phyloP scores from a whole-genome alignment of 2,797 vertebrate genomes.

The Onychomys leucogaster region DNA sequence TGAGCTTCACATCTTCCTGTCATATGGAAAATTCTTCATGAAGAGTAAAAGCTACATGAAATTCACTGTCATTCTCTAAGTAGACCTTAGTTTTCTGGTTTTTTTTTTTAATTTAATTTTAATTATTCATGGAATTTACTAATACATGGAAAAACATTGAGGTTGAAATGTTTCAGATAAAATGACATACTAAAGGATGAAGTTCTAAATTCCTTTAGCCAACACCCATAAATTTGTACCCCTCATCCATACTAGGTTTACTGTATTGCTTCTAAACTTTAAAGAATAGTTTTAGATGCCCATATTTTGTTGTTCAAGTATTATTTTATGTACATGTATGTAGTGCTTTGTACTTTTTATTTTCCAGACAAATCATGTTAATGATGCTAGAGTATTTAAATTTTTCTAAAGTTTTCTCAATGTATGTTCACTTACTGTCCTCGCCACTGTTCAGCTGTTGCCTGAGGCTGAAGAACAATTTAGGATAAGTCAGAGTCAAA shows the following conservation, averaged over 20 bases:
- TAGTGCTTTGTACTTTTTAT: neutral
- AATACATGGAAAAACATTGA: neutral
- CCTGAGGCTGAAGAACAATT: neutral
- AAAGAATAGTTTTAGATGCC: conserved; percentile 27
- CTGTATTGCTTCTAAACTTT: neutral
- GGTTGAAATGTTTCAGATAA: conserved; percentile 18
- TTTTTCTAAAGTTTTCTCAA: neutral
- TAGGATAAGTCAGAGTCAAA: neutral
- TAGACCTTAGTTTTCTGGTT: neutral
- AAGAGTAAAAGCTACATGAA: neutral
- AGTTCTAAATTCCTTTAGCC: conserved; percentile 6
- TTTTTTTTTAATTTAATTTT: neutral
- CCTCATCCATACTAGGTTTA: neutral
- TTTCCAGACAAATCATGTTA: neutral
- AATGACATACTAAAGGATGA: neutral
- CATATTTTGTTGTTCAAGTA: neutral
- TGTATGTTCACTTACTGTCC: conserved; percentile 6
- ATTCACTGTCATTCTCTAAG: neutral
- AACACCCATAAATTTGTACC: neutral
- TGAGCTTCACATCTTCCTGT: neutral
- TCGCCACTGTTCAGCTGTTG: conserved; percentile 3
- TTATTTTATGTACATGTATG: no score
- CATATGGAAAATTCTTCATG: neutral
- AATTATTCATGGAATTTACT: neutral
- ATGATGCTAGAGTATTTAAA: neutral